Evolutionary conservation across 2,797 vertebrate species (phyloP).

Genomic region (Molossus molossus): DNA sequence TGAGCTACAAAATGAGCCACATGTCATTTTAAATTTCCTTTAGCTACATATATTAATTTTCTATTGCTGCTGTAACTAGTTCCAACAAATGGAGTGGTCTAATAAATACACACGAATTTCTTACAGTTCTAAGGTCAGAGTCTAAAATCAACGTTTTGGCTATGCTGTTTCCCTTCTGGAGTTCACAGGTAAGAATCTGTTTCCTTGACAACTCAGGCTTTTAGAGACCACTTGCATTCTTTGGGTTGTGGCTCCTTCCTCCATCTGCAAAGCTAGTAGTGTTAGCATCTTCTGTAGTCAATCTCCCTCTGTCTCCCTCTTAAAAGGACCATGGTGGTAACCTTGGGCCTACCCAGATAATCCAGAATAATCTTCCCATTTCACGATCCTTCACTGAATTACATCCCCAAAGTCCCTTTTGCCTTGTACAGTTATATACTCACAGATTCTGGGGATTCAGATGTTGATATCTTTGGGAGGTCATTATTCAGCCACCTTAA

Average conservation of each 20-base stretch:
- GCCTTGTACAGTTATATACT: neutral
- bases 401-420: neutral
- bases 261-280: neutral
- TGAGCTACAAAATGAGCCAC: neutral
- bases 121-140: neutral
- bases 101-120: neutral
- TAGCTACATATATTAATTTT: neutral
- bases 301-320: neutral
- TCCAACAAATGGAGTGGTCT: neutral
- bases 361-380: neutral
- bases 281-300: neutral
- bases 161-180: constrained; percentile 19
- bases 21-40: neutral
- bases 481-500: neutral
- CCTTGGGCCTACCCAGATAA: neutral
- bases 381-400: neutral
- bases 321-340: neutral
- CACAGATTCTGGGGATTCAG: neutral
- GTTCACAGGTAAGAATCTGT: neutral
- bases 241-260: neutral
- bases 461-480: neutral
- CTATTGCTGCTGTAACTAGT: neutral
- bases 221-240: neutral
- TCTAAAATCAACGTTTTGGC: constrained; percentile 20
- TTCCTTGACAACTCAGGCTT: constrained; percentile 26